Evolutionary conservation across 2,888 invertebrate species (phyloP), one percentile per base, ranked within the genome.

Genomic region (Netelia virgata): DNA sequence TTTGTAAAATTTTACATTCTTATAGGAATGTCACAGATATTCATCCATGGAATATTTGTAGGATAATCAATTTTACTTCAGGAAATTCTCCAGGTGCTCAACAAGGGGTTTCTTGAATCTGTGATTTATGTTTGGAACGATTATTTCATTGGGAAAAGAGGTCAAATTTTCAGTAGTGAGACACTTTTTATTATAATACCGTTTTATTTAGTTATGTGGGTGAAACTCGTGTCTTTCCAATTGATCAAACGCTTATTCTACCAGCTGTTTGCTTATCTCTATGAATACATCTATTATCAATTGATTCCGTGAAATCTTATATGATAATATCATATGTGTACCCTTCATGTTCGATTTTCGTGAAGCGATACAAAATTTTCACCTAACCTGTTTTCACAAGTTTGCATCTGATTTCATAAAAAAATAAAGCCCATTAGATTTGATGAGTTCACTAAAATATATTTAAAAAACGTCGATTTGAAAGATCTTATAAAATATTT

Each of bases 191-290:
- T 10, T 23, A 28, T 5, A 36, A n/a, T 28, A 6, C 14, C n/a
- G 66, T n/a, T 10, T 43, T 66, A 18, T 43, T 18, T 8, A 47
- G 66, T 43, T 47, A 5, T 3, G 10, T 18, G 36, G 36, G 6
- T 36, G 36, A 36, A 36, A 36, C 6, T 6, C 6, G 6, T 36
- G 6, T 36, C 36, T 36, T 36, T 36, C 36, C 36, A 36, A 36
- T 66, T 20, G 20, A 66, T 66, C 43, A 18, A 66, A 36, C 18
- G 66, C 20, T 66, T 47, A 66, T 8, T 66, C 47, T 6, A 66
- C 66, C 66, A 66, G 43, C 66, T 66, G 66, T 43, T 43, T 18
- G 66, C 20, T 66, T 66, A 43, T 47, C 66, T 47, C 43, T 20
- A 18, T 20, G 10, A 18, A 43, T 47, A 1, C 20, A 18, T 47